phyloP scores from a whole-genome alignment of 2,888 invertebrate species.

The Apodemia duryi region DNA sequence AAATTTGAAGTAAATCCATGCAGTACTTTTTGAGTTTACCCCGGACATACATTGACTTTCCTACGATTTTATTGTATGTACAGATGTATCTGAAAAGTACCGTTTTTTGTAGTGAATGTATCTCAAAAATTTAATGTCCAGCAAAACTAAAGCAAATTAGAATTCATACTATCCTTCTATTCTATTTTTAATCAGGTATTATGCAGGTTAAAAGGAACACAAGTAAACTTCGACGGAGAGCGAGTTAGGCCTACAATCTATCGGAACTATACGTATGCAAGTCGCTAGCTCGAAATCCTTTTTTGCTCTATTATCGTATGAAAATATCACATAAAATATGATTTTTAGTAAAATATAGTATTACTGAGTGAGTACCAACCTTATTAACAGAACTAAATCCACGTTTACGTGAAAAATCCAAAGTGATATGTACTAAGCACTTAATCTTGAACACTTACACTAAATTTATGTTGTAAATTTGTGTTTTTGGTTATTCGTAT shows the following conservation, averaged over 20 bases:
- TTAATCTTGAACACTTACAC: conserved; percentile 23
- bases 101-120: no score
- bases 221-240: conserved; percentile 33
- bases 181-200: neutral
- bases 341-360: neutral
- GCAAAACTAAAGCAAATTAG: no score
- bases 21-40: no score
- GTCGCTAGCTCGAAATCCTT: neutral
- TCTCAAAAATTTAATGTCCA: no score
- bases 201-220: neutral
- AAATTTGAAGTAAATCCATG: no score
- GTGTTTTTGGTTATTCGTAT: neutral
- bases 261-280: conserved; percentile 25
- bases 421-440: conserved; percentile 35
- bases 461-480: neutral
- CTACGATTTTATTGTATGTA: no score
- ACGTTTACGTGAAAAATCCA: conserved; percentile 59
- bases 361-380: conserved; percentile 40
- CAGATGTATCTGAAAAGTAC: no score
- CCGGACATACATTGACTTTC: no score
- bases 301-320: neutral
- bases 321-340: neutral
- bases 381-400: conserved; percentile 53
- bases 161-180: neutral
- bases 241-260: conserved; percentile 47